These are phyloP conservation scores for Endomychus coccineus DNA, from an alignment of 2,888 invertebrate species.

Conservation along the genomic window DNA sequence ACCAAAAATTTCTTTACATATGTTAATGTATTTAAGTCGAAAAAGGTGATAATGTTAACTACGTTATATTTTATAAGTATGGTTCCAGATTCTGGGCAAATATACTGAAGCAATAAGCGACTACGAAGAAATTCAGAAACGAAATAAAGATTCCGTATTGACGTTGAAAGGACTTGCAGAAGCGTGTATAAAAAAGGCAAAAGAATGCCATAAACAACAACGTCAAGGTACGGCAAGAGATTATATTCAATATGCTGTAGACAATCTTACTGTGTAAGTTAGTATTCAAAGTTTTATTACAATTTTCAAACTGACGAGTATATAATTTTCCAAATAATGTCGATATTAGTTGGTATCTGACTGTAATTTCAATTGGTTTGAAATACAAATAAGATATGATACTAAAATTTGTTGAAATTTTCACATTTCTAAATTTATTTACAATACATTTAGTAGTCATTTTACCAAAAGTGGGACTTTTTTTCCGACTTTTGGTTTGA, in stretches of 20 bases:
- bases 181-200: constrained; percentile 66
- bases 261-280: constrained; percentile 48
- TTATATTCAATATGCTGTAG: constrained; percentile 63
- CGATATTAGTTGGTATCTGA: too few species aligned
- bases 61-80: too few species aligned
- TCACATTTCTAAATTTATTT: too few species aligned
- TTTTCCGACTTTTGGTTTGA: too few species aligned
- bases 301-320: background rate
- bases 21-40: too few species aligned
- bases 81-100: constrained; percentile 52
- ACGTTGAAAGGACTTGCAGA: constrained; percentile 77
- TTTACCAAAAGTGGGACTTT: too few species aligned
- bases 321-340: background rate
- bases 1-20: too few species aligned
- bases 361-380: too few species aligned
- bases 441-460: too few species aligned
- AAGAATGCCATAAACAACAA: constrained; percentile 56
- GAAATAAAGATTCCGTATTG: constrained; percentile 55
- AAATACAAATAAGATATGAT: too few species aligned
- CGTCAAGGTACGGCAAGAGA: constrained; percentile 65
- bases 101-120: constrained; percentile 65
- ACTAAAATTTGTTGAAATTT: too few species aligned
- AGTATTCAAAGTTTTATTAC: background rate
- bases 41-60: too few species aligned
- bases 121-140: constrained; percentile 54